Conservation (phyloP, 2,113 vertebrate species). For the Sylvia atricapilla region DNA sequence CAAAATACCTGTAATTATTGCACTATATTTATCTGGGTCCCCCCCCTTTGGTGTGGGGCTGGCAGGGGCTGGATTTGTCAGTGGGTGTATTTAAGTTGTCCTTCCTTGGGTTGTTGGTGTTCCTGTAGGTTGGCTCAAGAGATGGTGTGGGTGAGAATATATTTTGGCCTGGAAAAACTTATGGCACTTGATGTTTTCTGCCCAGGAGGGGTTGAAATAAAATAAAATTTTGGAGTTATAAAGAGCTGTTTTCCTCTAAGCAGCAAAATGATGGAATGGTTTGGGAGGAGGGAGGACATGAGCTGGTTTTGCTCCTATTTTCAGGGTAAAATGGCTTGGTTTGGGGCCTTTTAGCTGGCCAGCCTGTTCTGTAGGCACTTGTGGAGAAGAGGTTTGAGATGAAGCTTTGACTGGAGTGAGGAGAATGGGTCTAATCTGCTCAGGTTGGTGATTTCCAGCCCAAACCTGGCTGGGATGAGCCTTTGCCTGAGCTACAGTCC, state of each 20-base stretch:
- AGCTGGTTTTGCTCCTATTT: background rate
- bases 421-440: background rate
- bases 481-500: background rate
- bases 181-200: slow-evolving; percentile 4
- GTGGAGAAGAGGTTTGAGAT: background rate
- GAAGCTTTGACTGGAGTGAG: background rate
- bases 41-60: background rate
- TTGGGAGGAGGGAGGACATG: background rate
- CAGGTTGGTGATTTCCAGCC: background rate
- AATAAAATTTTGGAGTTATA: background rate
- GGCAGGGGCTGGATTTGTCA: background rate
- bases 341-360: background rate
- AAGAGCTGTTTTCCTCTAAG: background rate
- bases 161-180: background rate
- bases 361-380: background rate
- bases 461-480: background rate
- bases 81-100: background rate
- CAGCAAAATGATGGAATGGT: background rate
- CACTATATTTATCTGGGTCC: slow-evolving; percentile 52
- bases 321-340: background rate
- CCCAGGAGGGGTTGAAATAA: background rate
- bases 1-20: slow-evolving; percentile 19
- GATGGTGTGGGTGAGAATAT: background rate
- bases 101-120: background rate
- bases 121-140: background rate